Conservation (phyloP, 2,797 vertebrate genomes). For the Acipenser oxyrinchus region DNA sequence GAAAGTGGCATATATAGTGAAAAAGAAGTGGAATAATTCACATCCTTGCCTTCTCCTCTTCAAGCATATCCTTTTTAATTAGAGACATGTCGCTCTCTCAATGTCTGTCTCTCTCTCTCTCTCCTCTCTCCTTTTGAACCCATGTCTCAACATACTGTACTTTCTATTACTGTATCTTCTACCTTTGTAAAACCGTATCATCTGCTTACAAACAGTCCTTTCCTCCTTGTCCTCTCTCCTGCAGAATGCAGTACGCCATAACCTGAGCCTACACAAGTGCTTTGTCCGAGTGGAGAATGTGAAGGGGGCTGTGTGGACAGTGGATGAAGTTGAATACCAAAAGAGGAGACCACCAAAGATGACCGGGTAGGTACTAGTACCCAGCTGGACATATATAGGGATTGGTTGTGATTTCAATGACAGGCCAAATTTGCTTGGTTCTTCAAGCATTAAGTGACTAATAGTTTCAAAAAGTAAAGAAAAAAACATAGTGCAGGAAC, state of each 20-base stretch:
- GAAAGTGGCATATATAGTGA: too few relatives aligned
- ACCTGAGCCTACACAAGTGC: slow-evolving; percentile 98
- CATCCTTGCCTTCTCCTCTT: too few relatives aligned
- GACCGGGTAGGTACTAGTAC: slow-evolving; percentile 72
- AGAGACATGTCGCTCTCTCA: not conserved
- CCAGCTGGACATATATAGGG: not conserved
- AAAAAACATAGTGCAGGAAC: slow-evolving; percentile 5
- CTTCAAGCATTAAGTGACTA: too few relatives aligned
- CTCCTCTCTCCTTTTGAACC: slow-evolving; percentile 1
- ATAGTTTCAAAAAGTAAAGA: too few relatives aligned
- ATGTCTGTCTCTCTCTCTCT: not conserved
- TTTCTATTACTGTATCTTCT: too few relatives aligned
- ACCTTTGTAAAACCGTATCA: too few relatives aligned
- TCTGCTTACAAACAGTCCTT: too few relatives aligned
- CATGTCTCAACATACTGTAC: too few relatives aligned
- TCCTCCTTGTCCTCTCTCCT: not conserved
- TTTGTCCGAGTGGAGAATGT: slow-evolving; percentile 98
- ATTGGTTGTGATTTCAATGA: not conserved
- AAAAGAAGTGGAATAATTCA: too few relatives aligned
- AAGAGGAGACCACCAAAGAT: slow-evolving; percentile 99
- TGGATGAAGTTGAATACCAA: slow-evolving; percentile 97
- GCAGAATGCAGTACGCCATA: slow-evolving; percentile 96
- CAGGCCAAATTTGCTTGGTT: too few relatives aligned
- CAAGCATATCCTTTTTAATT: too few relatives aligned
- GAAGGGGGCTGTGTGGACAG: slow-evolving; percentile 96